These are phyloP conservation scores for Rynchops niger DNA, from an alignment of 2,113 vertebrate genomes.

Conservation along the genomic window DNA sequence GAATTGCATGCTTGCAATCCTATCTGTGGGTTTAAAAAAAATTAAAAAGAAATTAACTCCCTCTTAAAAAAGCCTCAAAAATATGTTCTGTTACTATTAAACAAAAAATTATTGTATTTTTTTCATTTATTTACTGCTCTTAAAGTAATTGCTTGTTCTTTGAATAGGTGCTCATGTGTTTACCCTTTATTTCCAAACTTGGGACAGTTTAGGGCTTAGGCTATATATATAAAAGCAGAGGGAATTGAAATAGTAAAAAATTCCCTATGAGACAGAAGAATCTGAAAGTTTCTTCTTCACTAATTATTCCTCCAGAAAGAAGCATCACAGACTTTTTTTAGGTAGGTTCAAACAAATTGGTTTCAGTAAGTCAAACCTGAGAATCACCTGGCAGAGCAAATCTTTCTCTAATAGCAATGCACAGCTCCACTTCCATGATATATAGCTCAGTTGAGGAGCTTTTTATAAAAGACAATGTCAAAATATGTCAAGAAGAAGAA, in stretches of 20 bases:
- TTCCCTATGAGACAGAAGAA: neutral
- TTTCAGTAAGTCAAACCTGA: neutral
- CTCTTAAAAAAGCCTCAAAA: neutral
- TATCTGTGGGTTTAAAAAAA: neutral
- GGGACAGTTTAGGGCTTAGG: too few species aligned
- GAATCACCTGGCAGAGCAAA: neutral
- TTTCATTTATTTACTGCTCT: neutral
- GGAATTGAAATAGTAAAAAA: neutral
- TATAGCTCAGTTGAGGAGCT: neutral
- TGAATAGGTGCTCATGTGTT: neutral
- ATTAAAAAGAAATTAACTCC: neutral
- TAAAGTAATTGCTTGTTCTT: neutral
- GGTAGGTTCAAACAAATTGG: neutral
- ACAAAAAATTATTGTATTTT: neutral
- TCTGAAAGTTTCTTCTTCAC: neutral
- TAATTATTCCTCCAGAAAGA: neutral
- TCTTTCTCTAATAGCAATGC: neutral
- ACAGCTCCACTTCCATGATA: neutral
- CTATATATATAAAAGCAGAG: neutral
- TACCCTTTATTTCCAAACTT: neutral
- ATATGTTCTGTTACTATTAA: neutral
- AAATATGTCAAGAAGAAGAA: neutral
- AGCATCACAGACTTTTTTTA: neutral
- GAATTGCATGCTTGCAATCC: neutral
- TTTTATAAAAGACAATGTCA: neutral